Percentiles rank a stretch among this genome's conserved stretches.
Evolutionary conservation across 1,140 invertebrate species (phyloP).

Genomic region (Pseudomyrmex flavicornis): DNA sequence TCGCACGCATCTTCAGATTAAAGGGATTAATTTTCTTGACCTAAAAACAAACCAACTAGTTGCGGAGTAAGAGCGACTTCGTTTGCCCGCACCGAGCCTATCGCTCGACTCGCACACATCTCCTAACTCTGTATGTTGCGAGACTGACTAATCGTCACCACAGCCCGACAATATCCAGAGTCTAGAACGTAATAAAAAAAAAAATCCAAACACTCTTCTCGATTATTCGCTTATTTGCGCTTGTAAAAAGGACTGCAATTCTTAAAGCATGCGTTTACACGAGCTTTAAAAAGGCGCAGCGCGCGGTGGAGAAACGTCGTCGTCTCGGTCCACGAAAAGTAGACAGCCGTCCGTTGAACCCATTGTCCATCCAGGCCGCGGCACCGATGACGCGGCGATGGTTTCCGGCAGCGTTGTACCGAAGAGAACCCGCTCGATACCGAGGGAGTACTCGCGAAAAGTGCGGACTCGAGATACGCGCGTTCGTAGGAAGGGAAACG

Average conservation of each 20-base stretch:
- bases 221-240: background rate
- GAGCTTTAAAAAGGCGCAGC: conserved; percentile 9
- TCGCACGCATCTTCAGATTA: no score
- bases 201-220: conserved; percentile 6
- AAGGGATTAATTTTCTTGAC: no score
- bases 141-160: no score
- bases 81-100: no score
- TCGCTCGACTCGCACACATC: no score
- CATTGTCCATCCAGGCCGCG: conserved; percentile 52
- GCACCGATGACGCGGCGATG: conserved; percentile 61
- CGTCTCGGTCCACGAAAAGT: conserved; percentile 52
- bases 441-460: conserved; percentile 68
- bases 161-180: background rate
- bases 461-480: conserved; percentile 64
- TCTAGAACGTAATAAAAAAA: background rate
- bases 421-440: conserved; percentile 58
- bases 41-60: no score
- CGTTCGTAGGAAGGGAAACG: conserved; percentile 63
- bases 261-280: conserved; percentile 1
- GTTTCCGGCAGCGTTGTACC: conserved; percentile 55
- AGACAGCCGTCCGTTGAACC: conserved; percentile 57
- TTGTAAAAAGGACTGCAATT: conserved; percentile 12
- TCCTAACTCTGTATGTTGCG: no score
- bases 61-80: no score
- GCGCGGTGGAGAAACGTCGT: conserved; percentile 2